Conservation (phyloP, 1,140 invertebrate genomes). For the Gerris buenoi region DNA sequence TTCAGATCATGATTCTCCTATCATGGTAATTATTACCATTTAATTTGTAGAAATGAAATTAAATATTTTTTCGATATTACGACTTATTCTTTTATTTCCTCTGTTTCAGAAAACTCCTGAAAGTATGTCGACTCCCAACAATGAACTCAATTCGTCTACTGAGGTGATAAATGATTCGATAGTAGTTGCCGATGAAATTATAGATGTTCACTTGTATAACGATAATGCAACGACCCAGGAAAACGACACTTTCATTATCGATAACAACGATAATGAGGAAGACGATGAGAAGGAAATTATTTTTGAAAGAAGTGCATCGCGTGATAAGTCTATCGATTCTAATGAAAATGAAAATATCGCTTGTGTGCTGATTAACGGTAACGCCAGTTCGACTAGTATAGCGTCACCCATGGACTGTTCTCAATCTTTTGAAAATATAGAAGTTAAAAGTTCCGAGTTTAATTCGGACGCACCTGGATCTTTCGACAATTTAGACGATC, state of each 20-base stretch:
- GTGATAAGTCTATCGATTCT: not conserved
- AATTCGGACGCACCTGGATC: constrained; percentile 9
- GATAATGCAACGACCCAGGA: not conserved
- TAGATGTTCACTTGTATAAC: not conserved
- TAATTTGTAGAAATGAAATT: too few relatives aligned
- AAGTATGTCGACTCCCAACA: not conserved
- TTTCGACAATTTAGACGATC: constrained; percentile 13
- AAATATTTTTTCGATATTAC: too few relatives aligned
- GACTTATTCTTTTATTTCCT: too few relatives aligned
- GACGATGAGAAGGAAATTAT: too few relatives aligned
- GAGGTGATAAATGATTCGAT: not conserved
- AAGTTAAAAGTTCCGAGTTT: constrained; percentile 13
- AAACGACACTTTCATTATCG: not conserved
- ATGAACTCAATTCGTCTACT: not conserved
- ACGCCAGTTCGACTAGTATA: not conserved
- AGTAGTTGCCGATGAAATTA: not conserved
- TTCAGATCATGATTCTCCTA: constrained; percentile 15
- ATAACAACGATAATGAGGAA: not conserved
- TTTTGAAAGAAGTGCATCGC: not conserved
- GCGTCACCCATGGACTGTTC: constrained; percentile 14
- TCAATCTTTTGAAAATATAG: constrained; percentile 18
- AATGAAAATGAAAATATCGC: too few relatives aligned
- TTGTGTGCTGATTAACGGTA: not conserved
- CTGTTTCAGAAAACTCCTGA: not conserved
- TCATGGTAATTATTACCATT: not conserved